Evolutionary conservation across 2,113 vertebrate genomes (phyloP).

Genomic region (Forbesichthys agassizii): DNA sequence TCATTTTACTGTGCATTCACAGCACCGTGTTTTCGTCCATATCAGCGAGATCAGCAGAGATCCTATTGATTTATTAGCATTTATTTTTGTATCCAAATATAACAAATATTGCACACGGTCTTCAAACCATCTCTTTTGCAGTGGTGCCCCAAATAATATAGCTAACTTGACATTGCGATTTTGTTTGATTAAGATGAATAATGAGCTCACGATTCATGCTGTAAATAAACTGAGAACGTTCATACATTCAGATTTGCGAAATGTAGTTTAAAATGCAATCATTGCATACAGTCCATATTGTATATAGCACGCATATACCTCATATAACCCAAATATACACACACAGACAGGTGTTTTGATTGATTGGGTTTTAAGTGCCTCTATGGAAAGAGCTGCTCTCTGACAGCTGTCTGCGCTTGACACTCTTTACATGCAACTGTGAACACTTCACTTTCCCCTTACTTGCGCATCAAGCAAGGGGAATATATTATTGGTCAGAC

Average conservation of each 20-base stretch:
- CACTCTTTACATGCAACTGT: conserved; percentile 51
- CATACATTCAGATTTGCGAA: conserved; percentile 35
- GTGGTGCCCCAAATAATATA: no score
- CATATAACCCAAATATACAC: conserved; percentile 18
- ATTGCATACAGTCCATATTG: not conserved
- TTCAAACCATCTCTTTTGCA: no score
- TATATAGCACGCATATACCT: not conserved
- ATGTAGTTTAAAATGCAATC: conserved; percentile 32
- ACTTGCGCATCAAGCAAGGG: not conserved
- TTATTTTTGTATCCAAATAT: no score
- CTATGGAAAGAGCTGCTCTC: conserved; percentile 38
- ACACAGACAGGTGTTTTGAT: conserved; percentile 55
- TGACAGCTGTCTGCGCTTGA: conserved; percentile 57
- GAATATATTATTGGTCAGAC: conserved; percentile 5
- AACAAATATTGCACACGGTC: no score
- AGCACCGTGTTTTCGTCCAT: no score
- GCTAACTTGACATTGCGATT: no score
- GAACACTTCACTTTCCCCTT: conserved; percentile 36
- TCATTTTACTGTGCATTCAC: no score
- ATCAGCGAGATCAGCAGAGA: no score
- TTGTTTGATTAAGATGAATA: no score
- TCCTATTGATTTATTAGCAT: no score
- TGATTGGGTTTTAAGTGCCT: conserved; percentile 60
- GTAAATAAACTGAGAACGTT: conserved; percentile 40
- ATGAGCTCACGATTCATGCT: not conserved